Base-by-base conservation (phyloP, 1,140 invertebrate species). In the Habropoda laboriosa region DNA sequence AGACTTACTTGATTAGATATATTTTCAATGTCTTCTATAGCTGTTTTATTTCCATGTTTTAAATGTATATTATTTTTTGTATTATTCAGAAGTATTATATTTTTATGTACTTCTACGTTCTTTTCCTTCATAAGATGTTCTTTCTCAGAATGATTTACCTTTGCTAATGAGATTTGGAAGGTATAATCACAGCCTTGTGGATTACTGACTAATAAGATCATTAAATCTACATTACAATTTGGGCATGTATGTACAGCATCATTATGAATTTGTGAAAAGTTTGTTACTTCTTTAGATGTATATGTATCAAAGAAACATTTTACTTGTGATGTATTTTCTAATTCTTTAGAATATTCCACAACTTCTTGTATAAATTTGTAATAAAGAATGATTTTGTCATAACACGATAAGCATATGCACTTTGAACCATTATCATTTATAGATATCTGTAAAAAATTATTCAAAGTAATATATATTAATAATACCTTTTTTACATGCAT, bases 191-290 rank as follows among this genome's bases (percentile, higher is more conserved):
- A 64, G 58, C 49, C 70, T 55, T 79, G 63, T 5, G 68, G 7
- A 79, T 75, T 76, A 32, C 10, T 85, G 2, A 61, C 73, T 77
- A 87, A 67, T 49, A 87, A 55, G 24, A 88, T 86, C 61, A 85
- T 86, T 75, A 88, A 66, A 74, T 64, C 72, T 49, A 79, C 51
- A 35, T 88, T 86, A 51, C 86, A 88, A 63, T 86, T 88, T 5
- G 86, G 86, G 57, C 86, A 88, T n/a, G 55, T 57, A 51, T 79
- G 86, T 27, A 87, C 66, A 71, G 82, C 70, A n/a, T 86, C 78
- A 10, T 10, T 73, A 42, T 68, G 45, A 27, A 77, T 13, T 24
- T 81, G 80, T 16, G 68, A 75, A 27, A 84, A 60, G 3, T 80
- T 18, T 45, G 57, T 32, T 49, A 67, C 40, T 61, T 83, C 80